These are phyloP conservation scores for Galleria mellonella DNA, from an alignment of 1,140 invertebrate species.

Conservation along the genomic window DNA sequence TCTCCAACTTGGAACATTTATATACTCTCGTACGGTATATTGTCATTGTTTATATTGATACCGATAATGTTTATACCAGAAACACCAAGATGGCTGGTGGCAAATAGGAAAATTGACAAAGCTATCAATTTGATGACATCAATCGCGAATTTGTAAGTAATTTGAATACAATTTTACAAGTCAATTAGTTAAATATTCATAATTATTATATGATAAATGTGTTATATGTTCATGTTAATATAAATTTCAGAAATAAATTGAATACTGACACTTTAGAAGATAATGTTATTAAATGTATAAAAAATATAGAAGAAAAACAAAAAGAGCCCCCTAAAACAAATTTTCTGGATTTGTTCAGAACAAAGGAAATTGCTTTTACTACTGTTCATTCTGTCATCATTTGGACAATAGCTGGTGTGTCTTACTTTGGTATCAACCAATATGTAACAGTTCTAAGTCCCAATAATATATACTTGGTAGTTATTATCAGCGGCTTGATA, in stretches of 20 bases:
- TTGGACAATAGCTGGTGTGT: constrained; percentile 22
- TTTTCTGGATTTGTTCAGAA: constrained; percentile 31
- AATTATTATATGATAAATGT: too few species aligned
- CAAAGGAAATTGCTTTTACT: constrained; percentile 13
- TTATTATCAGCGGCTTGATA: constrained; percentile 23
- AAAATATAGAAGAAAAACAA: constrained; percentile 16
- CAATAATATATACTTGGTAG: constrained; percentile 24
- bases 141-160: constrained; percentile 35
- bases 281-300: constrained; percentile 16
- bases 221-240: background rate
- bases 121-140: constrained; percentile 25
- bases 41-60: constrained; percentile 22
- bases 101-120: constrained; percentile 24
- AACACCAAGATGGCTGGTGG: constrained; percentile 41
- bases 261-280: constrained; percentile 21
- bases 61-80: constrained; percentile 30
- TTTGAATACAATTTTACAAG: background rate
- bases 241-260: constrained; percentile 30
- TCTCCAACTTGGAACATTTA: constrained; percentile 29
- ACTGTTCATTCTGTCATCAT: constrained; percentile 14
- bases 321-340: constrained; percentile 9
- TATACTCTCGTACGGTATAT: constrained; percentile 17
- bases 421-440: constrained; percentile 34
- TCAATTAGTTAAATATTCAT: too few species aligned
- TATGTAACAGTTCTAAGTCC: constrained; percentile 24